Conservation (phyloP, 2,888 invertebrate species). For the Peribatodes rhomboidaria region DNA sequence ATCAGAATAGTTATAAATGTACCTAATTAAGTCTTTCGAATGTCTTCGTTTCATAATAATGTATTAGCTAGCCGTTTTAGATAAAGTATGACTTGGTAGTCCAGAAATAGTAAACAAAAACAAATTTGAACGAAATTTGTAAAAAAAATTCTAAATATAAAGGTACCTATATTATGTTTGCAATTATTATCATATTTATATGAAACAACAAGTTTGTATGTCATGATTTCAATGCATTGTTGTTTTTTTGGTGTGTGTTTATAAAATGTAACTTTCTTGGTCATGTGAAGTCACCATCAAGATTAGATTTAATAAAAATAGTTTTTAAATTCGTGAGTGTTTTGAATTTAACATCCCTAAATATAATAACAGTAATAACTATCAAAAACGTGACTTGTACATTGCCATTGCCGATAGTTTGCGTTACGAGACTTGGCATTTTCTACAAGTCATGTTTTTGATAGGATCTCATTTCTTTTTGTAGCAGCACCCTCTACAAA, state of each 20-base stretch:
- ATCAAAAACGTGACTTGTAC: too few species aligned
- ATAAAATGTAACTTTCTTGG: slow-evolving; percentile 21
- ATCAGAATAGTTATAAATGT: too few species aligned
- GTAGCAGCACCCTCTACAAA: too few species aligned
- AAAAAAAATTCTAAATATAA: background rate
- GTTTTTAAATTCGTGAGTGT: slow-evolving; percentile 13
- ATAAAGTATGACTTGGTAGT: background rate
- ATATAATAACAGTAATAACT: too few species aligned
- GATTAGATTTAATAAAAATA: slow-evolving; percentile 23
- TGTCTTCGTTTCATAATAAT: slow-evolving; percentile 4
- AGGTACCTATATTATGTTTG: background rate
- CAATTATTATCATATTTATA: background rate
- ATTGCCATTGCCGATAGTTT: too few species aligned
- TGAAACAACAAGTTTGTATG: background rate
- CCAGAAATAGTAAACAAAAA: background rate
- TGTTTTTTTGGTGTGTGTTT: slow-evolving; percentile 34
- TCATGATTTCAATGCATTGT: slow-evolving; percentile 21
- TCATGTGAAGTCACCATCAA: slow-evolving; percentile 17
- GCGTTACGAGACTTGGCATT: too few species aligned
- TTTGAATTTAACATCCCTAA: background rate
- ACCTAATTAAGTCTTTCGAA: slow-evolving; percentile 5
- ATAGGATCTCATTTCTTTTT: too few species aligned
- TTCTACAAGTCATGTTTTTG: too few species aligned
- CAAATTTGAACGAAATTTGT: background rate
- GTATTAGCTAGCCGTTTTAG: background rate